Evolutionary conservation across 1,140 invertebrate genomes (phyloP).

Genomic region (Rhagoletis zephyria): DNA sequence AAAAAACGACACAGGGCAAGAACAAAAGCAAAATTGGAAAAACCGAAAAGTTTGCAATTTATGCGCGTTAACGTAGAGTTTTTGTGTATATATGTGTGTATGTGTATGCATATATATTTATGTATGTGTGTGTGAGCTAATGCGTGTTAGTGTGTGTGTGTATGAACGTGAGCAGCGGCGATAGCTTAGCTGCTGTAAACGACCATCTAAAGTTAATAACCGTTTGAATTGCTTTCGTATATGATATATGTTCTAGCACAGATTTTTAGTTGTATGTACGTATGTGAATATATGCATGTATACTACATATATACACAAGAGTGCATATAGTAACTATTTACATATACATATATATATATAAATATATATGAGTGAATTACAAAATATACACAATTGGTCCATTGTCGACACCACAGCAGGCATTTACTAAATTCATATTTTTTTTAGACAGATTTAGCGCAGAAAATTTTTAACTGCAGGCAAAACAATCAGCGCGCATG

Average conservation of each 20-base stretch:
- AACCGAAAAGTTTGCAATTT: constrained; percentile 21
- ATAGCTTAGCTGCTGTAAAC: neutral
- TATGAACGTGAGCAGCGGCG: neutral
- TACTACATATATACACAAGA: too few relatives aligned
- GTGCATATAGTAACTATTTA: neutral
- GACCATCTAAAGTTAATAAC: constrained; percentile 31
- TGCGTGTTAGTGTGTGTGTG: neutral
- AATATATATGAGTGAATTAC: neutral
- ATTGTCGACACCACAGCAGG: neutral
- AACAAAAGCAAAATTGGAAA: constrained; percentile 10
- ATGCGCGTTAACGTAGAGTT: neutral
- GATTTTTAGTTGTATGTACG: neutral
- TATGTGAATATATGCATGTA: neutral
- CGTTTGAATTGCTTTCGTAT: neutral
- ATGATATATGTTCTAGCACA: neutral
- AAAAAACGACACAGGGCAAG: neutral
- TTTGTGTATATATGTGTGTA: neutral
- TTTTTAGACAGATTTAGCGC: neutral
- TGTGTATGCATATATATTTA: neutral
- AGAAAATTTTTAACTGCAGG: neutral
- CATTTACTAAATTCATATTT: neutral
- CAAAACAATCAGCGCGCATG: neutral
- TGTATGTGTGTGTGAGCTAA: neutral
- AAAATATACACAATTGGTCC: neutral
- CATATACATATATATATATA: neutral